phyloP scores from a whole-genome alignment of 2,797 vertebrate genomes.

The Chromis chromis region DNA sequence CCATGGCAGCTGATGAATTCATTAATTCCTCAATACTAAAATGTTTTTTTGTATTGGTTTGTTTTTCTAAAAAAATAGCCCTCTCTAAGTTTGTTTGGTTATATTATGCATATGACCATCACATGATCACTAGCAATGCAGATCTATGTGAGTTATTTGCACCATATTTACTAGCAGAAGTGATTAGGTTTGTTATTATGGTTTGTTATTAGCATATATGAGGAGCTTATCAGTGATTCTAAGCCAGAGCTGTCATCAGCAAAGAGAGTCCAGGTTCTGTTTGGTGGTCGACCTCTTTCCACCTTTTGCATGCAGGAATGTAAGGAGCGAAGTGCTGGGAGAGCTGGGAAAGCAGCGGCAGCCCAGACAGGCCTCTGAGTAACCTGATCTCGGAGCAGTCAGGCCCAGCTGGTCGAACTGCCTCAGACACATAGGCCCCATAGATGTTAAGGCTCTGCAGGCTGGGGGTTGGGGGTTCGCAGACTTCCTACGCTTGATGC shows the following conservation, averaged over 20 bases:
- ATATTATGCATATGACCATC: neutral
- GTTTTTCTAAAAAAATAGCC: neutral
- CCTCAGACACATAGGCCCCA: conserved; percentile 64
- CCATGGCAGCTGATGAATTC: conserved; percentile 1
- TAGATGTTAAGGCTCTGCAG: conserved; percentile 50
- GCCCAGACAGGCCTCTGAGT: conserved; percentile 53
- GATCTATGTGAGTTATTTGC: neutral
- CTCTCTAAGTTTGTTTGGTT: neutral
- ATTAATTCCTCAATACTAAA: neutral
- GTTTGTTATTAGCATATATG: conserved; percentile 5
- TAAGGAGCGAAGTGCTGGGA: conserved; percentile 36
- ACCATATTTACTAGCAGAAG: neutral
- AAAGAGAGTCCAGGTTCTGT: neutral
- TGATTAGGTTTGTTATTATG: conserved; percentile 9
- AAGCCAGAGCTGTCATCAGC: conserved; percentile 21
- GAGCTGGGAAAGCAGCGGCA: conserved; percentile 57
- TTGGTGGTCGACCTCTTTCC: conserved; percentile 20
- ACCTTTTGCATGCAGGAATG: conserved; percentile 59
- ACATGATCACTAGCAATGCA: neutral
- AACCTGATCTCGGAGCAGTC: conserved; percentile 66
- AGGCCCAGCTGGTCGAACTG: conserved; percentile 65
- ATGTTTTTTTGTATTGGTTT: neutral
- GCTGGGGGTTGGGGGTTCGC: conserved; percentile 33
- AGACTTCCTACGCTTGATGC: conserved; percentile 49
- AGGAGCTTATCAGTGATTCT: conserved; percentile 25